Percentiles rank a stretch among this genome's conserved stretches.
These are phyloP conservation scores for Anisognathus igniventris DNA, from an alignment of 2,797 vertebrate genomes.

Conservation along the genomic window DNA sequence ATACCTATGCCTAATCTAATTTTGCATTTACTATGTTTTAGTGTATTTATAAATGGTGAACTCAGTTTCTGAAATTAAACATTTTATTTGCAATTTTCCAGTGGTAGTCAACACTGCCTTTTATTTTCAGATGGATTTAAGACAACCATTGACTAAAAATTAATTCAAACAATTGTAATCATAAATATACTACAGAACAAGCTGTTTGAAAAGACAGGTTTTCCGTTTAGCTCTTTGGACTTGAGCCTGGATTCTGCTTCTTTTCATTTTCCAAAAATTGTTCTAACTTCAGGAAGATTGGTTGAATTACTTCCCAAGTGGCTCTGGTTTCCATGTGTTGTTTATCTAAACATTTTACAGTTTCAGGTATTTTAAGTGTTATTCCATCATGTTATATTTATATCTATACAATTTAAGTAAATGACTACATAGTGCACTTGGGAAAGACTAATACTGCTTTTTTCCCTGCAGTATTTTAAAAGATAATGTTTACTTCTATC, in stretches of 20 bases:
- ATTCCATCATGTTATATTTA: background rate
- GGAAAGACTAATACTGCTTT: background rate
- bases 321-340: background rate
- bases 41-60: conserved; percentile 84
- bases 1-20: conserved; percentile 73
- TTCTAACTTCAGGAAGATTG: background rate
- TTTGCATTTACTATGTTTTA: conserved; percentile 78
- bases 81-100: conserved; percentile 80
- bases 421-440: background rate
- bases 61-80: conserved; percentile 82
- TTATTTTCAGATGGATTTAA: conserved; percentile 47
- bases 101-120: conserved; percentile 57
- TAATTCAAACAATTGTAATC: background rate
- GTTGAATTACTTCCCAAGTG: background rate
- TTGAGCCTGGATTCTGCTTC: background rate
- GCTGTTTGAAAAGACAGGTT: background rate
- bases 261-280: background rate
- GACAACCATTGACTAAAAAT: background rate
- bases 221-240: background rate
- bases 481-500: background rate
- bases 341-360: background rate
- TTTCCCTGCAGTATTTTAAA: background rate
- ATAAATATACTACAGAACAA: background rate
- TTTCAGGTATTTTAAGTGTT: conserved; percentile 1
- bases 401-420: background rate